Evolutionary conservation across 2,113 vertebrate species (phyloP), one percentile per base, ranked within the genome.

Genomic region (Dissostichus mawsoni): DNA sequence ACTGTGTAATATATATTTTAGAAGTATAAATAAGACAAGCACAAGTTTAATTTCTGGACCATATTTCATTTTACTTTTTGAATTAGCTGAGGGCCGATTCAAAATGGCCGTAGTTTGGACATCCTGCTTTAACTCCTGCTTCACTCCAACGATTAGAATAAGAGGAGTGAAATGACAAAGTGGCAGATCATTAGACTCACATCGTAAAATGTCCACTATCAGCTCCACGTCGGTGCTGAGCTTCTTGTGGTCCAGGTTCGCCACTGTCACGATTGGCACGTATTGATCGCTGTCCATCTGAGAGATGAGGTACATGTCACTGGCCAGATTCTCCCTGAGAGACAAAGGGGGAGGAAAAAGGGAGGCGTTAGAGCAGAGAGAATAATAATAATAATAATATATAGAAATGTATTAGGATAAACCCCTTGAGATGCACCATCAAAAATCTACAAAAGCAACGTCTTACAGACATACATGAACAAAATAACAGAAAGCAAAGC

Each of bases 201-300:
- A 97, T 94, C 97, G 96, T 80, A 99, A 94, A 90, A 99, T 96
- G 89, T 99, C 97, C 25, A 99, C 97, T 84, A 99, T 99, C 91
- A 99, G 95, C 90, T 98, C 97, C 92, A 98, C 93, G 89, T 99
- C 97, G 0, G 97, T 98, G 94, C 97, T 98, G 88, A 99, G 97
- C 91, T 99, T 99, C 91, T 99, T 99, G 77, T 98, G 98, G 95
- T 99, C 98, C 80, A 99, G 96, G 92, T 99, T 99, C 90, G 98
- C 98, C 92, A 99, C 96, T 2, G 98, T 99, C 92, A 97, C 95
- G 61, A 99, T 98, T 96, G 98, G 98, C 96, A 99, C 97, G 76
- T 99, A 99, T 89, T 99, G 98, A 96, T 99, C 98, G 84, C 98
- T 99, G 94, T 99, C 98, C 98, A 99, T 99, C 93, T 99, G 98